Base-by-base conservation (phyloP, 2,888 invertebrate genomes). In the Drosophila recens region DNA sequence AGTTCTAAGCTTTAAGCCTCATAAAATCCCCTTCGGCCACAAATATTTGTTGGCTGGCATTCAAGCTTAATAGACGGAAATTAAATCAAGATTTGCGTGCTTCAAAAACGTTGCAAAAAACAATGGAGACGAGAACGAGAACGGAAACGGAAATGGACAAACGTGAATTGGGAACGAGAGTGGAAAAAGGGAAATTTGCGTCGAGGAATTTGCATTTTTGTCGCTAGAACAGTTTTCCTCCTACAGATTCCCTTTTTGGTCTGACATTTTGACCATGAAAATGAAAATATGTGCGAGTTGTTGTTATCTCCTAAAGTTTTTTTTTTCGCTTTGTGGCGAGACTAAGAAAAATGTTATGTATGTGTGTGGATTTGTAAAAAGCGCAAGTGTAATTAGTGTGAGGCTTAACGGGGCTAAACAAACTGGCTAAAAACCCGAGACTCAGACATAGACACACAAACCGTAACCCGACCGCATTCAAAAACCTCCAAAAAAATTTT, bases 351-450 rank as follows among this genome's bases (percentile, higher is more conserved):
- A 80, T 79, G 73, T 58, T 52, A 36, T 54, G 57, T 49, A 23
- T 62, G 67, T 70, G 63, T 75, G 71, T 51, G 82, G 78, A 80
- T 80, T 78, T 82, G 86, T 72, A 72, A 75, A 87, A 82, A 84
- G 84, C 83, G 84, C 87, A 87, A 84, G 82, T 84, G 85, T 79
- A 84, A 84, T 84, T 84, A 84, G 84, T 84, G 82, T 82, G 85
- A 63, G 87, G 85, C 87, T 84, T 84, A 84, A 67, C 78, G 78
- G 69, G 87, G 78, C 84, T 80, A 84, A 84, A 69, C 87, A 79
- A 83, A 86, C 87, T 67, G 82, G 67, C 77, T 46, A 48, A 27
- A 34, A 43, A 40, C 3, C 33, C 33, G 17, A 52, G 30, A 54
- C 42, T 36, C 45, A 36, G 36, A 51, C 49, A 61, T 61, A 66